These are phyloP conservation scores for Microcebus lehilahytsara DNA, from an alignment of 2,113 vertebrate genomes.

Conservation along the genomic window DNA sequence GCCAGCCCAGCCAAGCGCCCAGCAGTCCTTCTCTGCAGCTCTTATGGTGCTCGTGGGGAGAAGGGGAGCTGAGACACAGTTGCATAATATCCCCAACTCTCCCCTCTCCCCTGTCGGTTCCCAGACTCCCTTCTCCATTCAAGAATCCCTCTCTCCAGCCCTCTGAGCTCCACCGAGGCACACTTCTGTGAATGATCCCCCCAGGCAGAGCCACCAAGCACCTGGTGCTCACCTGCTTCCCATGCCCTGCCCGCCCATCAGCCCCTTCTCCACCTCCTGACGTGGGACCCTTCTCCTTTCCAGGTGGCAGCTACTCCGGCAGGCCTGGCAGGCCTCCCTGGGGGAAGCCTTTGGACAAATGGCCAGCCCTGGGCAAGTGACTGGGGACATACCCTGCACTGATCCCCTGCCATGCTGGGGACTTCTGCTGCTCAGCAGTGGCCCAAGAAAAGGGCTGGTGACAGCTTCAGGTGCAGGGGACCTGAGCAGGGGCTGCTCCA, in stretches of 20 bases:
- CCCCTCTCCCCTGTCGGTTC: too few species aligned
- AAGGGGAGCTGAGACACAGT: neutral
- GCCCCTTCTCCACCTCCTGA: neutral
- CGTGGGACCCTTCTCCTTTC: neutral
- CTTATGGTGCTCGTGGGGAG: neutral
- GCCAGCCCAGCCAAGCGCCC: neutral
- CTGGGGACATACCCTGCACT: neutral
- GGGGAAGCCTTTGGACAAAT: neutral
- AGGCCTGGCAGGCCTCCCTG: neutral
- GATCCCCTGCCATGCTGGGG: neutral
- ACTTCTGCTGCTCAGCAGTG: conserved; percentile 47
- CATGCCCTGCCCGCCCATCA: fast-evolving
- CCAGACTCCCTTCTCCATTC: neutral
- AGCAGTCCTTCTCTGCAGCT: neutral
- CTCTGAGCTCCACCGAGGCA: neutral
- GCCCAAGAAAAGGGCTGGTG: neutral
- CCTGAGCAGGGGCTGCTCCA: neutral
- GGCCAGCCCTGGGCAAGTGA: neutral
- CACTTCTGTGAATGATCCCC: too few species aligned
- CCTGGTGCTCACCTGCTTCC: neutral
- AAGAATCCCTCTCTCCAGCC: neutral
- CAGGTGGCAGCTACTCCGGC: neutral
- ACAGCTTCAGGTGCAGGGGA: conserved; percentile 15
- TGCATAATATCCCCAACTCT: neutral
- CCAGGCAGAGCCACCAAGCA: neutral